phyloP scores from a whole-genome alignment of 1,140 invertebrate species.

The Oryctes rhinoceros region DNA sequence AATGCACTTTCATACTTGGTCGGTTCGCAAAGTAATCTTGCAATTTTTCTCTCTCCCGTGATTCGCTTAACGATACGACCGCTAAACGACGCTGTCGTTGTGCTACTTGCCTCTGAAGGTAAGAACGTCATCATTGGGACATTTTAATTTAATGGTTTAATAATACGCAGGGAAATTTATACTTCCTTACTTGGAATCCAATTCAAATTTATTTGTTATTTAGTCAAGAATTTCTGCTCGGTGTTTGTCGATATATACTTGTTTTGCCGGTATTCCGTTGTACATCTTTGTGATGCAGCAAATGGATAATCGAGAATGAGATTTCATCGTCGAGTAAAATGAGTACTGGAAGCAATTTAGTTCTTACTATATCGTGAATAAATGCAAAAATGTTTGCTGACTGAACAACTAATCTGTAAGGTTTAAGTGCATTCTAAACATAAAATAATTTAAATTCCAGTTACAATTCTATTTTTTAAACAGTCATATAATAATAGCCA shows the following conservation, averaged over 20 bases:
- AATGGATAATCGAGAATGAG: background rate
- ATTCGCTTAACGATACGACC: slow-evolving; percentile 35
- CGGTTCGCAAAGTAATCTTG: slow-evolving; percentile 46
- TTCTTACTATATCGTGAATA: too few species aligned
- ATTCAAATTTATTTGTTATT: slow-evolving; percentile 1
- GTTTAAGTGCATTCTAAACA: too few species aligned
- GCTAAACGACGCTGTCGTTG: background rate
- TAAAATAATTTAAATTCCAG: too few species aligned
- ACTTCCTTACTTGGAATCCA: background rate
- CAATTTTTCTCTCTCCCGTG: slow-evolving; percentile 37
- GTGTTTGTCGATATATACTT: background rate
- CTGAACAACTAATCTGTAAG: too few species aligned
- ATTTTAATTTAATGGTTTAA: slow-evolving; percentile 35
- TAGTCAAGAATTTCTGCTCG: background rate
- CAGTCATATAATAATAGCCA: too few species aligned
- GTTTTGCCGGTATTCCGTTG: background rate
- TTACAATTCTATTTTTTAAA: too few species aligned
- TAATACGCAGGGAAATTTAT: slow-evolving; percentile 14
- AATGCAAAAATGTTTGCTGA: too few species aligned
- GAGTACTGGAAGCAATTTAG: too few species aligned
- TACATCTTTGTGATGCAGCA: background rate
- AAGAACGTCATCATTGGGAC: slow-evolving; percentile 17
- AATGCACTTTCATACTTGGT: slow-evolving; percentile 49
- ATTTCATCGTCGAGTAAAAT: too few species aligned
- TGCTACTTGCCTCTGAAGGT: background rate